Evolutionary conservation across 2,888 invertebrate species (phyloP).

Genomic region (Ormia ochracea): DNA sequence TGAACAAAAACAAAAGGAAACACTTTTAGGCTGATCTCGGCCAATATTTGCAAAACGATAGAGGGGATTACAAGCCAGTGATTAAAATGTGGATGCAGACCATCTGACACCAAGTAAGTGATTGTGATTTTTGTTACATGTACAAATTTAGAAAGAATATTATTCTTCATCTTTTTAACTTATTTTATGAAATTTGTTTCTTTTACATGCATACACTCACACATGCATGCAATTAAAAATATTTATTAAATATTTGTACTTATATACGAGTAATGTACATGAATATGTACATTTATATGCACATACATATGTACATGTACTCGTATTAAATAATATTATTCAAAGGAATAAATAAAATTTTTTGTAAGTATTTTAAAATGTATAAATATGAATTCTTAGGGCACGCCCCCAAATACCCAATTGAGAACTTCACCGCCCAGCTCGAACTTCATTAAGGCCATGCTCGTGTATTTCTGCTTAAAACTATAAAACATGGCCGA

Average conservation of each 20-base stretch:
- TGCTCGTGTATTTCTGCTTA: neutral
- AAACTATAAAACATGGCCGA: constrained; percentile 50
- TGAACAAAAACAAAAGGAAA: no score
- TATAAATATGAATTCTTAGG: constrained; percentile 28
- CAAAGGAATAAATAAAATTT: neutral
- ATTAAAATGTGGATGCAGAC: no score
- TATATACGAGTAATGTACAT: no score
- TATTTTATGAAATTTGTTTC: no score
- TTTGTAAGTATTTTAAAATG: constrained; percentile 13
- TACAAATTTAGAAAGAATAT: no score
- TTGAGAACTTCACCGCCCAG: constrained; percentile 6
- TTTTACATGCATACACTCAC: no score
- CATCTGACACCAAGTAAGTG: no score
- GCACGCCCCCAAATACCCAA: constrained; percentile 34
- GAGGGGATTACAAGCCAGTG: no score
- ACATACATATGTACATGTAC: neutral
- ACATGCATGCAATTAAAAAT: neutral
- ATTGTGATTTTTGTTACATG: no score
- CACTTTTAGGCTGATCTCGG: no score
- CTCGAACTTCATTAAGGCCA: constrained; percentile 9
- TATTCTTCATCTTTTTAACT: no score
- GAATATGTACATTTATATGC: neutral
- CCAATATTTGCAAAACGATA: no score
- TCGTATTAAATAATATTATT: neutral
- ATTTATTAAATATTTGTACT: neutral